These are phyloP conservation scores for Turnix velox DNA, from an alignment of 2,113 vertebrate genomes.

Conservation along the genomic window DNA sequence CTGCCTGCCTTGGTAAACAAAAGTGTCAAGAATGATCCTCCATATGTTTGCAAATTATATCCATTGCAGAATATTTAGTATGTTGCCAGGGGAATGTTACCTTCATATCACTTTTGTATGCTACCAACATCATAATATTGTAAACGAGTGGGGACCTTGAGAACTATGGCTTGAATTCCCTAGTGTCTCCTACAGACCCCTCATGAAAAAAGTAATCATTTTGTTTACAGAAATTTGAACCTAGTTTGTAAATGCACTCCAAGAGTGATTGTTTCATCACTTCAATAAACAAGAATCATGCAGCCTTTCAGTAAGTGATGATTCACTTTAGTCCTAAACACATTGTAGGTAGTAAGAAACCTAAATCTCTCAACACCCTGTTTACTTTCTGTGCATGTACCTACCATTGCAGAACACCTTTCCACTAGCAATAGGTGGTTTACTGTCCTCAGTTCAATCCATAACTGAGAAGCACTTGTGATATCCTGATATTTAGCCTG, in stretches of 20 bases:
- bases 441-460: neutral
- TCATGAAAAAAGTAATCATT: neutral
- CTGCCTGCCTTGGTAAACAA: conserved; percentile 52
- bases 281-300: neutral
- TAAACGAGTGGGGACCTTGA: neutral
- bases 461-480: neutral
- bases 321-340: neutral
- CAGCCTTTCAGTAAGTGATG: neutral
- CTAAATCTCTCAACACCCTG: neutral
- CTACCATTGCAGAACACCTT: neutral
- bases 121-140: neutral
- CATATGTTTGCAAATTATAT: conserved; percentile 33
- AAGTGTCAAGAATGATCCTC: conserved; percentile 42
- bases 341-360: neutral
- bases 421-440: neutral
- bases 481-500: neutral
- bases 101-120: neutral
- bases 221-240: neutral
- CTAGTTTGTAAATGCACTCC: neutral
- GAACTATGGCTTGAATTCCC: neutral
- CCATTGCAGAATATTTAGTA: neutral
- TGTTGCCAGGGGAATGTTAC: neutral
- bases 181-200: neutral
- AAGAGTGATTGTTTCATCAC: neutral
- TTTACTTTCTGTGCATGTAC: neutral